phyloP scores from a whole-genome alignment of 1,140 invertebrate genomes.

The Drosophila simulans region DNA sequence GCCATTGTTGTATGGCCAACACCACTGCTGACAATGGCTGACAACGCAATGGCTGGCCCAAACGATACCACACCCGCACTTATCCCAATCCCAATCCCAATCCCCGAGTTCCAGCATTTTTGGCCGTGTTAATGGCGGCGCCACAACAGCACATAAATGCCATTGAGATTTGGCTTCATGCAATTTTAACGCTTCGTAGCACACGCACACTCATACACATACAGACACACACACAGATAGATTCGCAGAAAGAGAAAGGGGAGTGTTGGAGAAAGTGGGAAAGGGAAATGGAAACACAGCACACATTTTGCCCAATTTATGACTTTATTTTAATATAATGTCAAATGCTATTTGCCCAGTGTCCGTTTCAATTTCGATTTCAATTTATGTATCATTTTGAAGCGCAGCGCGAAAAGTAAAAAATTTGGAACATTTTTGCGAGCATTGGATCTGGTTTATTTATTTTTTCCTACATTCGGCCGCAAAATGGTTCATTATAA shows the following conservation, averaged over 20 bases:
- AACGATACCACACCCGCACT: not conserved
- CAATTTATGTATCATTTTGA: slow-evolving; percentile 49
- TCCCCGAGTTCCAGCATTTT: not conserved
- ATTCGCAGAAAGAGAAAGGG: not conserved
- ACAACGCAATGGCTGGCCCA: slow-evolving; percentile 15
- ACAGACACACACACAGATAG: slow-evolving; percentile 9
- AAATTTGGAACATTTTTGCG: slow-evolving; percentile 28
- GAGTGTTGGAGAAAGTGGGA: slow-evolving; percentile 16
- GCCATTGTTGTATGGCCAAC: slow-evolving; percentile 69
- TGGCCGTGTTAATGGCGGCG: slow-evolving; percentile 43
- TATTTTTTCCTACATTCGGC: slow-evolving; percentile 29
- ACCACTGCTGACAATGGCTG: slow-evolving; percentile 55
- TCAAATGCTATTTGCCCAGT: slow-evolving; percentile 67
- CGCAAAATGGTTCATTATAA: slow-evolving; percentile 79
- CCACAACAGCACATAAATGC: slow-evolving; percentile 44
- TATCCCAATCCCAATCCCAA: too few relatives aligned
- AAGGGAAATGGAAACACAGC: not conserved
- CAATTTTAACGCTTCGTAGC: slow-evolving; percentile 70
- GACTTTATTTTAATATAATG: slow-evolving; percentile 78
- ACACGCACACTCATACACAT: slow-evolving; percentile 54
- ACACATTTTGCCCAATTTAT: slow-evolving; percentile 52
- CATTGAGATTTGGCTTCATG: slow-evolving; percentile 71
- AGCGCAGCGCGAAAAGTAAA: slow-evolving; percentile 21
- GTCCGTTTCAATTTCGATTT: slow-evolving; percentile 68
- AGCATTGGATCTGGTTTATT: slow-evolving; percentile 1